phyloP scores from a whole-genome alignment of 2,888 invertebrate genomes.

The Aporophyla lueneburgensis region DNA sequence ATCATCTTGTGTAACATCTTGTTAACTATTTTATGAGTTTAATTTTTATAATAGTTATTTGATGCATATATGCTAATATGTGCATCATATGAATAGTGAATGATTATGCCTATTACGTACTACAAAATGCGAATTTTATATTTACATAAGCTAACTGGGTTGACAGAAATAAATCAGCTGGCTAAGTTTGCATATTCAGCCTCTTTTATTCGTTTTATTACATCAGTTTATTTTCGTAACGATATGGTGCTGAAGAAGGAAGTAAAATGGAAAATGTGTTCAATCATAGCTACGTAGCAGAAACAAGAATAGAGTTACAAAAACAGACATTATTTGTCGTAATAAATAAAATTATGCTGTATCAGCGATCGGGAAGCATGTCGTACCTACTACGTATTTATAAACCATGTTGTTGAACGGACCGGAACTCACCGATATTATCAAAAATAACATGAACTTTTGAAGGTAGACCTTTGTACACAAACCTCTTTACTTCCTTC shows the following conservation, averaged over 20 bases:
- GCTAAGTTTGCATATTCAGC: constrained; percentile 3
- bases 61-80: constrained; percentile 6
- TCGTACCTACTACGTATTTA: neutral
- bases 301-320: constrained; percentile 32
- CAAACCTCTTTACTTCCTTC: constrained; percentile 35
- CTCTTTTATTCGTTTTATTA: neutral
- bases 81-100: neutral
- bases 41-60: constrained; percentile 1
- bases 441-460: constrained; percentile 42
- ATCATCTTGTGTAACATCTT: neutral
- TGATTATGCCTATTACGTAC: neutral
- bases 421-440: constrained; percentile 41
- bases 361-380: constrained; percentile 7
- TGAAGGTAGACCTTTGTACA: constrained; percentile 32
- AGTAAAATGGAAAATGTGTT: constrained; percentile 38
- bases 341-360: constrained; percentile 19
- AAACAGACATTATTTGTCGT: constrained; percentile 37
- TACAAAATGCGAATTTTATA: neutral
- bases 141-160: constrained; percentile 15
- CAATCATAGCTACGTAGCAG: constrained; percentile 18
- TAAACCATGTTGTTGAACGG: constrained; percentile 13
- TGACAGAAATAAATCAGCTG: neutral
- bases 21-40: neutral
- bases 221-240: constrained; percentile 18
- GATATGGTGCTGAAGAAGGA: constrained; percentile 25